A percentile compares a stretch with the other conserved stretches of the same genome.
phyloP scores from a whole-genome alignment of 2,113 vertebrate species.

The Columbina picui region DNA sequence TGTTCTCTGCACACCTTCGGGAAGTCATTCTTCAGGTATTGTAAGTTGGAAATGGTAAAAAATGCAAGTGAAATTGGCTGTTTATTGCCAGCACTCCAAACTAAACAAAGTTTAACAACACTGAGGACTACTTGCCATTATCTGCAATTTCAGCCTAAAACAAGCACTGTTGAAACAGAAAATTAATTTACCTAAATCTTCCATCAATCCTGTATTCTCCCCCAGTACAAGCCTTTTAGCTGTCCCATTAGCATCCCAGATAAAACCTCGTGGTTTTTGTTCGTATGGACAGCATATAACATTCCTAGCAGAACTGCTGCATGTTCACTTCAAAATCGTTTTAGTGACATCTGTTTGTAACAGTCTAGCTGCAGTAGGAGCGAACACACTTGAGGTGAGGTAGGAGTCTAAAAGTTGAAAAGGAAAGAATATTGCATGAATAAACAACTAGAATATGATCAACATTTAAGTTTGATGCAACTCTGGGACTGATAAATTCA shows the following conservation, averaged over 20 bases:
- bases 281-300: neutral
- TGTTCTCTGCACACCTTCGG: neutral
- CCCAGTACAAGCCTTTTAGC: neutral
- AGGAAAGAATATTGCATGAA: neutral
- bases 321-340: neutral
- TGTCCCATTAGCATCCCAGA: neutral
- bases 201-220: neutral
- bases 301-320: neutral
- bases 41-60: neutral
- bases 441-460: neutral
- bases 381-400: neutral
- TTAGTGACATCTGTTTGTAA: neutral
- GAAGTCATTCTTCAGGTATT: constrained; percentile 37
- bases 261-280: neutral
- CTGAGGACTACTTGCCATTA: neutral
- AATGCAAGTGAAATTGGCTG: constrained; percentile 31
- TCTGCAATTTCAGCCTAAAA: neutral
- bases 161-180: neutral
- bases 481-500: neutral
- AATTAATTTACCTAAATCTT: constrained; percentile 10
- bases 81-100: constrained; percentile 9
- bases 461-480: neutral
- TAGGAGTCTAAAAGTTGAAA: neutral
- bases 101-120: constrained; percentile 4
- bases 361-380: neutral